Evolutionary conservation across 2,797 vertebrate species (phyloP), one percentile per base, ranked within the genome.

Genomic region (Tamandua tetradactyla): DNA sequence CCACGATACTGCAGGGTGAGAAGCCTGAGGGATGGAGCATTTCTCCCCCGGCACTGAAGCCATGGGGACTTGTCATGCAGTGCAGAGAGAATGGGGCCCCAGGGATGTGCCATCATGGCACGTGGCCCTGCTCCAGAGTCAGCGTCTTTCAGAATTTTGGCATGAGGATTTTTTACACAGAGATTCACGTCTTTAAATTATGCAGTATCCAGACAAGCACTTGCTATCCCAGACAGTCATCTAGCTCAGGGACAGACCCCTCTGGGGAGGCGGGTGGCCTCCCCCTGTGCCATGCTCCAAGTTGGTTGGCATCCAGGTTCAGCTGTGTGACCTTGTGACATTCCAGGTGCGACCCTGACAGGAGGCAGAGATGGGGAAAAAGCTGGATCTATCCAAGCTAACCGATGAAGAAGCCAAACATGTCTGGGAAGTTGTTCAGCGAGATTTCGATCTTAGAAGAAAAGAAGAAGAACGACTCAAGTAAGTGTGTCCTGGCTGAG

Each of bases 371-470:
- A 99, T 99, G 99, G 99, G 99, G 80, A 98, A 97, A 44, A 99
- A 99, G 95, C 97, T 99, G 98, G 99, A 99, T 96, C 98, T 99
- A 47, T 99, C 99, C 85, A 98, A 98, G 95, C 98, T 99, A 62
- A 98, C 99, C 0, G 99, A 99, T 0, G 99, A 99, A 18, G 99
- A 99, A 95, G 99, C 99, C 79, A 99, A 98, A 97, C 99, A 99
- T 0, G 97, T 99, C 4, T 99, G 99, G 99, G 99, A 99, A 9
- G 99, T 99, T 4, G 98, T 99, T 61, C 99, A 99, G 42, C 98
- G 99, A 80, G 99, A 99, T 97, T 99, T 99, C 0, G 99, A 98
- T 74, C 98, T 99, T 8, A 98, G 99, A 17, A 99, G 99, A 95
- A 99, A 98, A 20, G 99, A 99, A 79, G 99, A 99, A 94, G 99